These are phyloP conservation scores for Orthonevra nobilis DNA, from an alignment of 2,888 invertebrate genomes.

Conservation along the genomic window DNA sequence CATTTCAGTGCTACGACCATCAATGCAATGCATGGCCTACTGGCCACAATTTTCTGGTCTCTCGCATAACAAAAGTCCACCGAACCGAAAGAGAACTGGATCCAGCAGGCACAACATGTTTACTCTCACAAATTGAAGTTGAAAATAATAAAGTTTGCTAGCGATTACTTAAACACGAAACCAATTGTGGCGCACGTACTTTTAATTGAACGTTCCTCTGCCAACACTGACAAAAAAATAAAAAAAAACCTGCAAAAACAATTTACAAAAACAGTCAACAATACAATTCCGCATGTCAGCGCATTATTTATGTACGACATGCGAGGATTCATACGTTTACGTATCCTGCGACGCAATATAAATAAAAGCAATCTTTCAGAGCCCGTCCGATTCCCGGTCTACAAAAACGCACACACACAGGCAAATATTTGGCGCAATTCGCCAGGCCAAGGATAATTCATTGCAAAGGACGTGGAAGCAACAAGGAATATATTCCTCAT, in stretches of 20 bases:
- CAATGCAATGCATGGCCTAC: conserved; percentile 6
- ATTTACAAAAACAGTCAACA: conserved; percentile 14
- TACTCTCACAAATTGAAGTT: conserved; percentile 4
- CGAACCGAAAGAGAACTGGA: background rate
- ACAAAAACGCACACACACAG: background rate
- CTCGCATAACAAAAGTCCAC: conserved; percentile 15
- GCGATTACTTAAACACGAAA: background rate
- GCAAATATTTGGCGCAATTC: conserved; percentile 12
- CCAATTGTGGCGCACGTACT: background rate
- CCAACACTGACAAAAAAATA: background rate
- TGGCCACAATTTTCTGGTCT: conserved; percentile 2
- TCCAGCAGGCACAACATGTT: background rate
- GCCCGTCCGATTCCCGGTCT: too few species aligned
- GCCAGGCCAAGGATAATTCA: conserved; percentile 5
- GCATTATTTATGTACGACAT: conserved; percentile 32
- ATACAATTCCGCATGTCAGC: conserved; percentile 15
- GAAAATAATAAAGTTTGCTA: conserved; percentile 4
- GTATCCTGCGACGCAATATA: conserved; percentile 13
- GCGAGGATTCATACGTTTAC: too few species aligned
- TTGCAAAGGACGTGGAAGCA: background rate
- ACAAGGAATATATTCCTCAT: too few species aligned
- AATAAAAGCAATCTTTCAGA: conserved; percentile 7
- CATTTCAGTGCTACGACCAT: background rate
- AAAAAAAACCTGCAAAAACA: conserved; percentile 9
- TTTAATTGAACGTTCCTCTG: background rate